phyloP scores from a whole-genome alignment of 2,113 vertebrate genomes.

The Galemys pyrenaicus region DNA sequence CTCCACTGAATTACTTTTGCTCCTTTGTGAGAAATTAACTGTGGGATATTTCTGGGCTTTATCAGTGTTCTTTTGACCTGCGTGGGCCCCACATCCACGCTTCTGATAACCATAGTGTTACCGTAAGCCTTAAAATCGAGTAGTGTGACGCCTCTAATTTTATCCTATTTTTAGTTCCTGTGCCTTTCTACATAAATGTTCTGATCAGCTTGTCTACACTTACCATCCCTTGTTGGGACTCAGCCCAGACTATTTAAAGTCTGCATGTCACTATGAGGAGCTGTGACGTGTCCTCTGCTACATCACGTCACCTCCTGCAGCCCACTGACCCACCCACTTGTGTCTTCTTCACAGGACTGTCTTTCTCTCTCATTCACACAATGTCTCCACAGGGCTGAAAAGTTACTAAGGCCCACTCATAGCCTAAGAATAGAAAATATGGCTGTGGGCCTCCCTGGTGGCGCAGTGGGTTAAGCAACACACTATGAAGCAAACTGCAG shows the following conservation, averaged over 20 bases:
- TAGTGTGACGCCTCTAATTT: background rate
- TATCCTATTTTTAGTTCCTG: background rate
- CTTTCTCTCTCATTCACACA: background rate
- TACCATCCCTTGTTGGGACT: background rate
- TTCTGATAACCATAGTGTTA: background rate
- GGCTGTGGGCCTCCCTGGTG: no score
- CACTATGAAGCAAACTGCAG: no score
- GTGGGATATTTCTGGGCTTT: background rate
- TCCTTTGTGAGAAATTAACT: background rate
- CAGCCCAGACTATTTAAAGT: background rate
- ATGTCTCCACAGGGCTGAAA: background rate
- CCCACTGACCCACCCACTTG: background rate
- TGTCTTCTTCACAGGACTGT: background rate
- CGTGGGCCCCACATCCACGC: background rate
- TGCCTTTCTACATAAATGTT: background rate
- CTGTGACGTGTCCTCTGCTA: background rate
- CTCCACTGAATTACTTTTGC: background rate
- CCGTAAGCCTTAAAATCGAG: background rate
- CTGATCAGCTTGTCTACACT: background rate
- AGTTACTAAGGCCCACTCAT: background rate
- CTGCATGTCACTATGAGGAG: background rate
- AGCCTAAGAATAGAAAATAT: background rate
- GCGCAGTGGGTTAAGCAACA: no score
- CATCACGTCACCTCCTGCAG: background rate
- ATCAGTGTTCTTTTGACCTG: background rate